Percentiles rank a stretch among this genome's conserved stretches.
These are phyloP conservation scores for Coenobita brevimanus DNA, from an alignment of 1,140 invertebrate genomes.

Conservation along the genomic window DNA sequence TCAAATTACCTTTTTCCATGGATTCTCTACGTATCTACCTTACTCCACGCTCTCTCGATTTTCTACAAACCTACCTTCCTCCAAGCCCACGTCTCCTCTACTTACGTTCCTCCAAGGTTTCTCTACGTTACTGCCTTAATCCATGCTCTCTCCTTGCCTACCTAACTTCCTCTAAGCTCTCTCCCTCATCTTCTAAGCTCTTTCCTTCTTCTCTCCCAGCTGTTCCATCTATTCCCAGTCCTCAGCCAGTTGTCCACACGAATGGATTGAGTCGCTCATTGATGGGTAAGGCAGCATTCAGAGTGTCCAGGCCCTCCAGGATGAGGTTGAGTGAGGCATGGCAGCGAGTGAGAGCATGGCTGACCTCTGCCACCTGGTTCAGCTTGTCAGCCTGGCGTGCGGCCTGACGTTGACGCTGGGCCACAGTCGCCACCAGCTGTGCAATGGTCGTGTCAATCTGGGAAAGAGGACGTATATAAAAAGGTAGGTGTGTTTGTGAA, in stretches of 20 bases:
- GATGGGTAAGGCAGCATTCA: conserved; percentile 88
- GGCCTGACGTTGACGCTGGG: conserved; percentile 88
- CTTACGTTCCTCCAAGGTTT: background rate
- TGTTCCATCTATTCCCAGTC: background rate
- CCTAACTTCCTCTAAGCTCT: background rate
- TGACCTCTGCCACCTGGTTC: conserved; percentile 84
- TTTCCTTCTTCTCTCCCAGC: too few species aligned
- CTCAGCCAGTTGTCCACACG: conserved; percentile 87
- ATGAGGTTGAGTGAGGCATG: conserved; percentile 89
- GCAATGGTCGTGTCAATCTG: conserved; percentile 84
- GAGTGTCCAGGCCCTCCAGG: conserved; percentile 86
- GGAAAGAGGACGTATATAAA: conserved; percentile 67
- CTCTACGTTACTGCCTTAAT: background rate
- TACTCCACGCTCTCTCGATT: background rate
- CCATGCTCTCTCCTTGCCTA: background rate
- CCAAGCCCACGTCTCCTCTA: background rate
- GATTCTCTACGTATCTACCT: background rate
- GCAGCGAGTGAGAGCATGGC: conserved; percentile 85
- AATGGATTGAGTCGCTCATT: conserved; percentile 91
- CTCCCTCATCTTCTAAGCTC: background rate
- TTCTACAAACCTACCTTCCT: background rate
- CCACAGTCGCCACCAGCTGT: conserved; percentile 80
- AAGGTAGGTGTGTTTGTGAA: too few species aligned
- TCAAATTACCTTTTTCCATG: background rate
- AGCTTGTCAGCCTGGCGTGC: conserved; percentile 89